Evolutionary conservation across 2,888 invertebrate species (phyloP).

Genomic region (Amiota minor): DNA sequence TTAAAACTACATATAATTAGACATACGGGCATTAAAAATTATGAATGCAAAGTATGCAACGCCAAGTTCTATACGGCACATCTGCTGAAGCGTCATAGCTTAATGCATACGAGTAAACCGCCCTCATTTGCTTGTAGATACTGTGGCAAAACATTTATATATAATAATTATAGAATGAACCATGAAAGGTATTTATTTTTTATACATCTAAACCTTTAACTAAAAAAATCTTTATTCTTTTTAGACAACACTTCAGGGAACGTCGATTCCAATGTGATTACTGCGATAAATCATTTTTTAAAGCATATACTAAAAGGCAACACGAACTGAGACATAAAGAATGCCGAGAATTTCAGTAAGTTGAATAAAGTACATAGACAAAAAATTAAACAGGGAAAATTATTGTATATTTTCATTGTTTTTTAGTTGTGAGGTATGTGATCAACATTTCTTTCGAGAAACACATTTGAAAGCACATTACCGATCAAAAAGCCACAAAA

Average conservation of each 20-base stretch:
- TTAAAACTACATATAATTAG: slow-evolving; percentile 57
- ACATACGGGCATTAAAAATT: slow-evolving; percentile 52
- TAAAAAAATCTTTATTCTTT: not conserved
- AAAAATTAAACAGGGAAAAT: not conserved
- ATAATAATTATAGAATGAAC: slow-evolving; percentile 27
- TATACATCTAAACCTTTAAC: too few species aligned
- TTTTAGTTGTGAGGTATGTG: slow-evolving; percentile 52
- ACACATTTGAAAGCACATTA: slow-evolving; percentile 51
- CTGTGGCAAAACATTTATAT: slow-evolving; percentile 52
- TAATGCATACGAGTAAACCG: slow-evolving; percentile 43
- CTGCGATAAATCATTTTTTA: slow-evolving; percentile 3
- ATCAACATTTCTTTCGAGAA: slow-evolving; percentile 53
- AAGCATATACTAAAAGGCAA: not conserved
- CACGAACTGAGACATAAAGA: slow-evolving; percentile 6
- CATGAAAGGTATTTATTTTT: slow-evolving; percentile 18
- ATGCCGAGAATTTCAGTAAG: not conserved
- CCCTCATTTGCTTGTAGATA: slow-evolving; percentile 51
- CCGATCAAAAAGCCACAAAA: slow-evolving; percentile 57
- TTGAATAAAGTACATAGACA: not conserved
- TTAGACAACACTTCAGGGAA: not conserved
- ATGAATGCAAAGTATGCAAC: slow-evolving; percentile 50
- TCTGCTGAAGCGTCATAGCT: slow-evolving; percentile 49
- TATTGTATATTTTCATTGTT: not conserved
- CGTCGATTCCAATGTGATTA: not conserved
- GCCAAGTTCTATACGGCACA: slow-evolving; percentile 56